Evolutionary conservation across 2,113 vertebrate genomes (phyloP), one percentile per base, ranked within the genome.

Genomic region (Hassar affinis): DNA sequence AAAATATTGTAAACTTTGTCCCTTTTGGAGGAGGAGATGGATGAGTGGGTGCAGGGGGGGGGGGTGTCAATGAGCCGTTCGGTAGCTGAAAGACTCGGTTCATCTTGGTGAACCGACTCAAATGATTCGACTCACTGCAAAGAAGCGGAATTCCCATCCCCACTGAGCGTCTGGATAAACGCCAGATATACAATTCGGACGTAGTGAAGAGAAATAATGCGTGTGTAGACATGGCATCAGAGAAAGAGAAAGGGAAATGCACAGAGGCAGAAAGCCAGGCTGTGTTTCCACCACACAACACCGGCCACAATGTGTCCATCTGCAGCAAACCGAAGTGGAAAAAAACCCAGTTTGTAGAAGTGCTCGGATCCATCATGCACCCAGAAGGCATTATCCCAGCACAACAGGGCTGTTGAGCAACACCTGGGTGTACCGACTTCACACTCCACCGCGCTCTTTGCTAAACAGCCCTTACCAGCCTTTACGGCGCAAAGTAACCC

Each of bases 271-370:
- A 42, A 42, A 42, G 38, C 38, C 38, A 11, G 22, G 42, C n/a
- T n/a, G n/a, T n/a, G 25, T 47, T 47, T 47, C 12, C 25, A 47
- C 12, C 25, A 47, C 6, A 45, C 35, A 72, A 72, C 57, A 80
- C 42, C 57, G 68, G 57, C 52, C 75, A 33, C 68, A 57, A 80
- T 57, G 77, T 86, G 85, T 86, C 85, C 69, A 68, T 51, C 81
- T 68, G 81, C 68, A 82, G 61, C 18, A 51, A 51, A 51, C 12
- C 47, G 0, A 51, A 10, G 1, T 2, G 2, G 49, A 15, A 14
- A 51, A 14, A 51, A 1, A 12, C 7, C 6, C 45, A 51, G 49
- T 12, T 25, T n/a, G 12, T 27, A 64, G 2, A 0, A 62, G 61
- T 62, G 59, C 5, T 62, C 12, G 6, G 27, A 1, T 33, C 14